Evolutionary conservation across 2,113 vertebrate species (phyloP).

Genomic region (Sebastes fasciatus): DNA sequence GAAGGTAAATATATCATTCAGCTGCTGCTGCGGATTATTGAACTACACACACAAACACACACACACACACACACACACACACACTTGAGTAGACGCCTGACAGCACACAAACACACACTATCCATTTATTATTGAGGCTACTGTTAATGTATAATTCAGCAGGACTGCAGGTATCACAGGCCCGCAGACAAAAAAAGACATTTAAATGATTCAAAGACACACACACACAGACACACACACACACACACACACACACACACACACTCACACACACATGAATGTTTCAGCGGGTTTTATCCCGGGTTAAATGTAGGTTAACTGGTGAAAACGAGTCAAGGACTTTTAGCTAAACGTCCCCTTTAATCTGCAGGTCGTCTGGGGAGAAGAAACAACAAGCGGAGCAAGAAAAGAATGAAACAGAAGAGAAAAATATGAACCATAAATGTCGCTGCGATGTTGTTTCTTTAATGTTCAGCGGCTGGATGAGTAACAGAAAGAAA

Average conservation of each 20-base stretch:
- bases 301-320: slow-evolving; percentile 41
- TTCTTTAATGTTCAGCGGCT: not conserved
- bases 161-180: slow-evolving; percentile 59
- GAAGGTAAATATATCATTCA: slow-evolving; percentile 54
- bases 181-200: slow-evolving; percentile 33
- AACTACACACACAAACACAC: slow-evolving; percentile 16
- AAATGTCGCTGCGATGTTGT: not conserved
- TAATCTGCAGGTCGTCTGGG: not conserved
- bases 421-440: not conserved
- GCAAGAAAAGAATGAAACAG: not conserved
- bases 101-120: not conserved
- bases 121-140: slow-evolving; percentile 64
- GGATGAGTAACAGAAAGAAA: not conserved
- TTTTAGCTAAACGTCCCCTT: not conserved
- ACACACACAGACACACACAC: slow-evolving; percentile 11
- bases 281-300: slow-evolving; percentile 7
- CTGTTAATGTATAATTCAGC: slow-evolving; percentile 66
- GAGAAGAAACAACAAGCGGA: not conserved
- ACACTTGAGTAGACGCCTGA: not conserved
- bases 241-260: not conserved
- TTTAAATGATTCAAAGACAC: slow-evolving; percentile 56
- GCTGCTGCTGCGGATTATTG: slow-evolving; percentile 18
- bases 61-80: slow-evolving; percentile 5
- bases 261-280: slow-evolving; percentile 13
- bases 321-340: not conserved